A percentile compares a stretch with the other conserved stretches of the same genome.
phyloP scores from a whole-genome alignment of 2,113 vertebrate species.

The Mobula hypostoma region DNA sequence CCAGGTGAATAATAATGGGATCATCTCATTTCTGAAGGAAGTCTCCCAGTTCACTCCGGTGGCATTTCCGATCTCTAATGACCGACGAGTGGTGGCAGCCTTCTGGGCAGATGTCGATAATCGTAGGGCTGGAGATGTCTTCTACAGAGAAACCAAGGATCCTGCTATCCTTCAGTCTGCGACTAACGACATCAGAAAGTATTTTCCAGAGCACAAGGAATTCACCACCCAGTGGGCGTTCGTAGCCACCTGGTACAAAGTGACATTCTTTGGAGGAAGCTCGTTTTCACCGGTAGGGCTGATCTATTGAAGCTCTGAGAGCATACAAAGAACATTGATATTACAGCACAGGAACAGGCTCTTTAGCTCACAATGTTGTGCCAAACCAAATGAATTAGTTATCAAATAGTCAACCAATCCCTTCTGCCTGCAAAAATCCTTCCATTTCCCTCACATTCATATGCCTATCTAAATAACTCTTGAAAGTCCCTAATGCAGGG shows the following conservation, averaged over 20 bases:
- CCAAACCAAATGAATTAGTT: no score
- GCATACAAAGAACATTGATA: no score
- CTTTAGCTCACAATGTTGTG: no score
- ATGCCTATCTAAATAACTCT: no score
- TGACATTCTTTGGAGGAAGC: slow-evolving; percentile 92
- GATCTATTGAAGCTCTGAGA: background rate
- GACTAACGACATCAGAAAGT: slow-evolving; percentile 62
- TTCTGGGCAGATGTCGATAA: slow-evolving; percentile 98
- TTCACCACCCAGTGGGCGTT: slow-evolving; percentile 83
- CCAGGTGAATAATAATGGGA: slow-evolving; percentile 96
- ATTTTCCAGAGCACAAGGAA: slow-evolving; percentile 74
- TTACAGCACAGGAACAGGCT: no score
- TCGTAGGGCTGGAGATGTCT: slow-evolving; percentile 73
- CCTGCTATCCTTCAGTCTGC: slow-evolving; percentile 62
- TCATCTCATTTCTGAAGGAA: slow-evolving; percentile 92
- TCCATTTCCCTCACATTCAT: no score
- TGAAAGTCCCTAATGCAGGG: no score
- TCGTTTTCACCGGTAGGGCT: slow-evolving; percentile 73
- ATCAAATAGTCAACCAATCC: no score
- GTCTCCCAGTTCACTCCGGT: slow-evolving; percentile 94
- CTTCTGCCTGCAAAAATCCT: no score
- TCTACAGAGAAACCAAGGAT: slow-evolving; percentile 78
- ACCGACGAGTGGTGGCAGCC: slow-evolving; percentile 84
- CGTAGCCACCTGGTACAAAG: slow-evolving; percentile 81
- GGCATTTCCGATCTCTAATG: slow-evolving; percentile 93